Evolutionary conservation across 37 sponge, comb jelly and placozoan genomes (phyloP).

Genomic region (Sycon ciliatum): DNA sequence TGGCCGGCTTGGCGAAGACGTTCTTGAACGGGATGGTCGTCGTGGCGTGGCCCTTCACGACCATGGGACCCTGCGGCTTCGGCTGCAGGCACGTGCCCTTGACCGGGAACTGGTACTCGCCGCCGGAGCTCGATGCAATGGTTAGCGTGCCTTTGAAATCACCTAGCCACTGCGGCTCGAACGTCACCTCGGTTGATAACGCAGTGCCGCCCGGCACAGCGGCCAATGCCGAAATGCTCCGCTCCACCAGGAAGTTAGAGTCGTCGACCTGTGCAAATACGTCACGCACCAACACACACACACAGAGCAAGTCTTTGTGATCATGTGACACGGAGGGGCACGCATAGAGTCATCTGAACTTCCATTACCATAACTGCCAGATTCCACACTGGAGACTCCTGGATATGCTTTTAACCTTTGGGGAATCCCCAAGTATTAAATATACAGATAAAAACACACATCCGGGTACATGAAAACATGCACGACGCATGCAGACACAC

Average conservation of each 20-base stretch:
- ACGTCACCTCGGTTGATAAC: conserved; percentile 74
- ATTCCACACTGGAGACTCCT: no score
- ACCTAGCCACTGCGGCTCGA: conserved; percentile 84
- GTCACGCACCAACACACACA: no score
- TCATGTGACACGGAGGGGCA: no score
- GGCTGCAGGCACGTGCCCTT: conserved; percentile 82
- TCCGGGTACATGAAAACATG: no score
- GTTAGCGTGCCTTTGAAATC: conserved; percentile 67
- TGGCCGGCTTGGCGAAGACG: conserved; percentile 59
- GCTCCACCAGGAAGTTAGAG: conserved; percentile 85
- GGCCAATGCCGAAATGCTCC: conserved; percentile 67
- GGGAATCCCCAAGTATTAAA: no score
- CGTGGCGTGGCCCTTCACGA: conserved; percentile 67
- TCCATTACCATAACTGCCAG: no score
- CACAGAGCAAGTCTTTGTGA: no score
- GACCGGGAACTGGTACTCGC: conserved; percentile 88
- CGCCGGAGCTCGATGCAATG: conserved; percentile 73
- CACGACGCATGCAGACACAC: no score
- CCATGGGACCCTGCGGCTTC: conserved; percentile 91
- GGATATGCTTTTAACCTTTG: no score
- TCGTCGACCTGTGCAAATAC: conserved; percentile 51
- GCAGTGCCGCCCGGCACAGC: conserved; percentile 70
- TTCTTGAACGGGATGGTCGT: conserved; percentile 90
- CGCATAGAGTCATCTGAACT: no score
- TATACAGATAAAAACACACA: no score